phyloP scores from a whole-genome alignment of 2,888 invertebrate species.

The Blera fallax region DNA sequence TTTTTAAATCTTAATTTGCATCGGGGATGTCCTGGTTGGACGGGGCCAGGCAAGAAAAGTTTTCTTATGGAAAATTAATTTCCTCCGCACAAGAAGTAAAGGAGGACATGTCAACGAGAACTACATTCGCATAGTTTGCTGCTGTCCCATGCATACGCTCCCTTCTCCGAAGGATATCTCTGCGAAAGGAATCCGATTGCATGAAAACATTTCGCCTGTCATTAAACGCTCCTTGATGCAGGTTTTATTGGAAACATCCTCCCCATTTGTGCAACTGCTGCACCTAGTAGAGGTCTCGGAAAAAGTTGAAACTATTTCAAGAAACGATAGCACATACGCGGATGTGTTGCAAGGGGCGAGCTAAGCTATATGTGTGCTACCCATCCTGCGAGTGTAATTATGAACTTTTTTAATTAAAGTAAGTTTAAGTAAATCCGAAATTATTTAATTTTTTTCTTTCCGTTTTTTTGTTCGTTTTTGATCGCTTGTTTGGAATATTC shows the following conservation, averaged over 20 bases:
- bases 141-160: conserved; percentile 29
- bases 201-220: conserved; percentile 67
- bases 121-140: conserved; percentile 44
- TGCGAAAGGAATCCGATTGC: conserved; percentile 56
- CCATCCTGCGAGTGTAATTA: conserved; percentile 52
- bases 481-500: conserved; percentile 50
- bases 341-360: background rate
- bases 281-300: conserved; percentile 8
- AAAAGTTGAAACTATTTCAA: conserved; percentile 57
- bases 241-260: conserved; percentile 49
- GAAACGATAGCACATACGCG: conserved; percentile 50
- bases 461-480: background rate
- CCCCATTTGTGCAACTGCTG: conserved; percentile 32
- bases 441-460: conserved; percentile 63
- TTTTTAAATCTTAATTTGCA: conserved; percentile 69
- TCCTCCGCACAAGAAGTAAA: background rate
- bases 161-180: conserved; percentile 26
- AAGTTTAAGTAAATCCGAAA: conserved; percentile 65
- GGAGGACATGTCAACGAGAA: conserved; percentile 47
- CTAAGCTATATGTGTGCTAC: background rate
- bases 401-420: conserved; percentile 72
- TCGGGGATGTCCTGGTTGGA: conserved; percentile 29
- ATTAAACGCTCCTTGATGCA: conserved; percentile 59
- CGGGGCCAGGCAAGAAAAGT: too few species aligned
- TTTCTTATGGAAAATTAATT: conserved; percentile 70